Evolutionary conservation across 2,797 vertebrate species (phyloP), one percentile per base, ranked within the genome.

Genomic region (Rachycentron canadum): DNA sequence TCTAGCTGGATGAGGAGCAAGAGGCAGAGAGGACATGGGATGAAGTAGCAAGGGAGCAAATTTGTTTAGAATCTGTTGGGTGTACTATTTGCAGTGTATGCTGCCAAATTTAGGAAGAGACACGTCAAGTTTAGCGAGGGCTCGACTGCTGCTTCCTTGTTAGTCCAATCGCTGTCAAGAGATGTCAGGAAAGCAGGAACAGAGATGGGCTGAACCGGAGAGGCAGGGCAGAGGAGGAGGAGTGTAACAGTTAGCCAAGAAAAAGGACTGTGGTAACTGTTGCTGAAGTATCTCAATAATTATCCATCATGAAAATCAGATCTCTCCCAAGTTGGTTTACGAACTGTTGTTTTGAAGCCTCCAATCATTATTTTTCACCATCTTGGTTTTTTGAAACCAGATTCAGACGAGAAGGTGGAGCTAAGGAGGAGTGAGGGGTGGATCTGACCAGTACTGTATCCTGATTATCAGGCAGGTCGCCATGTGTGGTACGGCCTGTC

Each of bases 161-260:
- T 91, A 91, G 64, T 81, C 64, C 85, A 81, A 88, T 92, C 86
- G 74, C 73, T 80, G 85, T 88, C 85, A 84, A 58, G 60, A 69
- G 25, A 68, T 50, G 56, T 26, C 25, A 5, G 36, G 53, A 72
- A 57, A 13, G 56, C 32, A 50, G 67, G 23, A 74, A 60, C 10
- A 66, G 30, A 79, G 59, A 73, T 11, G 34, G 41, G 21, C 47
- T 66, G 38, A 67, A 61, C 45, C 14, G 38, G 50, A 53, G 40
- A 78, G 26, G 66, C 61, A 43, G 43, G 64, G 40, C 69, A 73
- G 74, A 52, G 17, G 14, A 47, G 34, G 74, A 52, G 19, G 14
- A 47, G 34, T 52, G 36, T 5, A 53, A 69, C 55, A 55, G 32
- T 43, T 40, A 69, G 25, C 66, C 66, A 71, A 40, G 41, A 67